Conservation (phyloP, 53 echinoderm and acorn worm species). For the Luidia sarsii region DNA sequence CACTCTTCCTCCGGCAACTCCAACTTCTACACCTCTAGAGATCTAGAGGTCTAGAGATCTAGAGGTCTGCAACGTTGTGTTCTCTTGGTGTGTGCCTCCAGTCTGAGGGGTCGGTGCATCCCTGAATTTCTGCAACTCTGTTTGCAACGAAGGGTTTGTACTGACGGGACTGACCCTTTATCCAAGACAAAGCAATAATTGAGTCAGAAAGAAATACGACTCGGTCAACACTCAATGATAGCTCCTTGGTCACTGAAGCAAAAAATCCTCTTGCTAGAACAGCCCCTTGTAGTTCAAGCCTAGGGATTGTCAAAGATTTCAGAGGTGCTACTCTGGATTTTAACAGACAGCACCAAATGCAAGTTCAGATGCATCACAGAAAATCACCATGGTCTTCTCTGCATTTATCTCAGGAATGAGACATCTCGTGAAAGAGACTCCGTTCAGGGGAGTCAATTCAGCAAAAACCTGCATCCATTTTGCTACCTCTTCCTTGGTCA, state of each 20-base stretch:
- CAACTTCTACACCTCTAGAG: conserved; percentile 8
- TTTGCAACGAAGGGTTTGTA: conserved; percentile 60
- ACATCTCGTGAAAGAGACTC: conserved; percentile 30
- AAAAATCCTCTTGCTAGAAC: conserved; percentile 45
- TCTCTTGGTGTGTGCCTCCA: conserved; percentile 68
- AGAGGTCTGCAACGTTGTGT: conserved; percentile 60
- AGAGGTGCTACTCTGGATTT: conserved; percentile 65
- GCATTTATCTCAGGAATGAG: conserved; percentile 45
- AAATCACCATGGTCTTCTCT: conserved; percentile 31
- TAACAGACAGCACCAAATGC: conserved; percentile 63
- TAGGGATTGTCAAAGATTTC: conserved; percentile 42
- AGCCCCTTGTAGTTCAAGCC: conserved; percentile 61
- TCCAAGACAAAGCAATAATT: conserved; percentile 62
- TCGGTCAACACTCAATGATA: not conserved
- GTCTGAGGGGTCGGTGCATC: conserved; percentile 41
- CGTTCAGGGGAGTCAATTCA: conserved; percentile 40
- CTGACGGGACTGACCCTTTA: conserved; percentile 41
- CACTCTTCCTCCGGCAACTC: conserved; percentile 29
- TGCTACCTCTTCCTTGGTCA: not conserved
- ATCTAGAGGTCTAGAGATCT: too few species aligned
- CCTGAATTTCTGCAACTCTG: conserved; percentile 63
- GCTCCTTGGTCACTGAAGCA: not conserved
- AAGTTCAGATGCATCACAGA: conserved; percentile 61
- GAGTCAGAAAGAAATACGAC: conserved; percentile 38
- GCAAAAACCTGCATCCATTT: conserved; percentile 43